Base-by-base conservation (phyloP, 2,888 invertebrate genomes). In the Microplitis manilae region DNA sequence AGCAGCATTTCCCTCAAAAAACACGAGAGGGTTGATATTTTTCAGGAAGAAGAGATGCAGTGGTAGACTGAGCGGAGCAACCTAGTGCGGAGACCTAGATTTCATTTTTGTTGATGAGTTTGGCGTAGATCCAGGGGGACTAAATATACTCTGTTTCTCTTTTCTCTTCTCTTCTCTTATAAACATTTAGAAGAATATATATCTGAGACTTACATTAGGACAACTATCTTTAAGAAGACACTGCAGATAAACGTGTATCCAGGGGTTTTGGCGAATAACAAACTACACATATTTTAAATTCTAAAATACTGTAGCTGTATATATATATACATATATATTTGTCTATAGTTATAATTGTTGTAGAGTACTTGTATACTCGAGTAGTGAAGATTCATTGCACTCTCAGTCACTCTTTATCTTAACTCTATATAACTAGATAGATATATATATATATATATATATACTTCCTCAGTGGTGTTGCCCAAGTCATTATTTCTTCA, bases 21-120 rank as follows among this genome's bases (percentile, higher is more conserved):
- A 62, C 62, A 62, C 2, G 62, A 17, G 62, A 17, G 30, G 30
- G 30, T 30, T 30, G 30, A 30, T 30, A 30, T 62, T 62, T n/a
- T 62, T 62, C 59, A 20, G 61, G 50, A 39, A 50, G 40, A 68
- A 40, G 30, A 69, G 60, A 40, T 38, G 64, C 40, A 50, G 68
- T 68, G 38, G 60, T 39, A 41, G 30, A 20, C 6, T n/a, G 68
- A 68, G 69, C 69, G 69, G 73, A 30, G 65, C 68, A 68, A 71
- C 76, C 60, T 69, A 61, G 74, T 77, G 70, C 73, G 84, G 84
- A 84, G 89, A 88, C 90, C 89, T 87, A 89, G 89, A 90, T 90
- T 90, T 90, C 89, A 89, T 89, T 90, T 89, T 88, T 87, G 89
- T 89, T 89, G 89, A 89, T 88, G 89, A 90, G 88, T 87, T 89